Evolutionary conservation across 2,797 vertebrate genomes (phyloP).

Genomic region (Mus caroli): DNA sequence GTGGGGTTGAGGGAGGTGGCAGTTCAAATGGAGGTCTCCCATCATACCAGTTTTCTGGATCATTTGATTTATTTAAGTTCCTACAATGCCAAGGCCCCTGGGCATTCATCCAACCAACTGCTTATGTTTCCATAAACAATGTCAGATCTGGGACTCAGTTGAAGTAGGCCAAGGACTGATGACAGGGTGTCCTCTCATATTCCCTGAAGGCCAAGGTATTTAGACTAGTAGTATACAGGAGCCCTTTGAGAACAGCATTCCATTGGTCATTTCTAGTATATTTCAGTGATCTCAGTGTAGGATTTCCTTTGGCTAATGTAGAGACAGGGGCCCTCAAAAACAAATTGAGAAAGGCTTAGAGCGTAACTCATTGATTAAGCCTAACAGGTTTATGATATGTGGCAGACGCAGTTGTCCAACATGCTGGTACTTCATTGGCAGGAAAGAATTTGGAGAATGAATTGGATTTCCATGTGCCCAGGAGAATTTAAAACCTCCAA

Average conservation of each 20-base stretch:
- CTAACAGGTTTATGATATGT: conserved; percentile 9
- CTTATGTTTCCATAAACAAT: conserved; percentile 79
- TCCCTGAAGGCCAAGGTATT: conserved; percentile 68
- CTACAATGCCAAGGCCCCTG: conserved; percentile 74
- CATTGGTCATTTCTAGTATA: conserved; percentile 28
- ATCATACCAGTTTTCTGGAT: conserved; percentile 79
- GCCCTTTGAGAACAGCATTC: conserved; percentile 11
- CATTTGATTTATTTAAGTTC: conserved; percentile 84
- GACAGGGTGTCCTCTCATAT: conserved; percentile 26
- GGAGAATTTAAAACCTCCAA: conserved; percentile 53
- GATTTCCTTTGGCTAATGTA: conserved; percentile 8
- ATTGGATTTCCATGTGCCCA: conserved; percentile 47
- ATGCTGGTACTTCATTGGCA: conserved; percentile 12
- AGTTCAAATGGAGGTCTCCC: conserved; percentile 71
- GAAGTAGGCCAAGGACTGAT: conserved; percentile 67
- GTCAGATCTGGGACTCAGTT: conserved; percentile 68
- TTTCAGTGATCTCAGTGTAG: neutral
- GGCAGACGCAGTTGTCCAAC: neutral
- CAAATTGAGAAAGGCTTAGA: neutral
- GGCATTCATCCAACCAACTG: conserved; percentile 77
- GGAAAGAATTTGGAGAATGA: conserved; percentile 59
- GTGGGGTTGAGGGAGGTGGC: conserved; percentile 21
- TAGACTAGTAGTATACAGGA: neutral
- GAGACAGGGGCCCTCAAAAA: conserved; percentile 5
- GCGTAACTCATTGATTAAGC: conserved; percentile 11